A percentile compares a stretch with the other conserved stretches of the same genome.
Evolutionary conservation across 1,140 invertebrate genomes (phyloP).

Genomic region (Cydia amplana): DNA sequence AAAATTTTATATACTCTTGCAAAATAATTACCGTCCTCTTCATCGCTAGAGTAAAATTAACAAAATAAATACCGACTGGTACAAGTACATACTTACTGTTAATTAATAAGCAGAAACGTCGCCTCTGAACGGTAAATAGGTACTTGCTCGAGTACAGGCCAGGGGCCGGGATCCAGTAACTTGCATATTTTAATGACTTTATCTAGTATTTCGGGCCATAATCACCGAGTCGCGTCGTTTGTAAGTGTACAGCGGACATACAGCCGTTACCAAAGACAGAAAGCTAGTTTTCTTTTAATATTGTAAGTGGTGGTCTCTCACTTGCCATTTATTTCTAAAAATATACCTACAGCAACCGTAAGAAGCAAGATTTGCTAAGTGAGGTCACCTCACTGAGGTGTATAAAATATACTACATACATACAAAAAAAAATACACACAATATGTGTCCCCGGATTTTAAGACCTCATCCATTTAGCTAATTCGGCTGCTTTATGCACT

Average conservation of each 20-base stretch:
- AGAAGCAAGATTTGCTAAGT: too few species aligned
- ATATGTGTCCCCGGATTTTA: too few species aligned
- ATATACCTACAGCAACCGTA: too few species aligned
- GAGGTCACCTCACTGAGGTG: too few species aligned
- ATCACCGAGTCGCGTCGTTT: slow-evolving; percentile 30
- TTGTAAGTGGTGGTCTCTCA: neutral
- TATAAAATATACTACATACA: too few species aligned
- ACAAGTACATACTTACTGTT: neutral
- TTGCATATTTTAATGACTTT: slow-evolving; percentile 33
- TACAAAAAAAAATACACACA: too few species aligned
- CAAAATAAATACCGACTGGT: neutral
- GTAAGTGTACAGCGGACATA: slow-evolving; percentile 9
- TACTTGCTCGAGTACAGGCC: neutral
- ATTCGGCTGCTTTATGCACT: too few species aligned
- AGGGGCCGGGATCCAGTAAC: slow-evolving; percentile 1
- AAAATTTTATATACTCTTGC: too few species aligned
- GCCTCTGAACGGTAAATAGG: neutral
- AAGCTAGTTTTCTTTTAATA: neutral
- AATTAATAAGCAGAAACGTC: slow-evolving; percentile 26
- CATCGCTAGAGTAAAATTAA: neutral
- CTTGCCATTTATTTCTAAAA: neutral
- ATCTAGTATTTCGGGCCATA: slow-evolving; percentile 32
- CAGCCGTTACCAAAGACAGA: neutral
- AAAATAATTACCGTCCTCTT: neutral
- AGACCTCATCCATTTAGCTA: too few species aligned